Conservation (phyloP, 64 coral and sea anemone genomes). For the Montipora sp. region DNA sequence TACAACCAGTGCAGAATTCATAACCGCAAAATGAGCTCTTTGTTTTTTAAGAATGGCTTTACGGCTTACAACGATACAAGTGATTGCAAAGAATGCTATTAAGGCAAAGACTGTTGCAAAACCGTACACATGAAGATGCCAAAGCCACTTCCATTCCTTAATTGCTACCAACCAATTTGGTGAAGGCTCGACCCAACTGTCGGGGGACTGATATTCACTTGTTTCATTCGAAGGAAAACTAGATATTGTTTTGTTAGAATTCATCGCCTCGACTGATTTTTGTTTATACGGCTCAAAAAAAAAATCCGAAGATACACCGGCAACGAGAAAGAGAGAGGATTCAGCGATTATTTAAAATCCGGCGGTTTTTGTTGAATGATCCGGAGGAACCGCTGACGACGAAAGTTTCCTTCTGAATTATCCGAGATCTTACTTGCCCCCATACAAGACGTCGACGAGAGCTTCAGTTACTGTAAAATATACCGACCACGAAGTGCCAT, state of each 20-base stretch:
- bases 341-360: too few relatives aligned
- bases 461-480: too few relatives aligned
- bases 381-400: too few relatives aligned
- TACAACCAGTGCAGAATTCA: slow-evolving; percentile 24
- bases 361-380: too few relatives aligned
- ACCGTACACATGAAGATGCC: slow-evolving; percentile 51
- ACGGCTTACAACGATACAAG: neutral
- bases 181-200: slow-evolving; percentile 69
- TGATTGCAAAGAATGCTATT: slow-evolving; percentile 14
- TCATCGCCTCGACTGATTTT: neutral
- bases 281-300: neutral
- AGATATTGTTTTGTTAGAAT: neutral
- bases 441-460: too few relatives aligned
- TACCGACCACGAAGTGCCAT: too few relatives aligned
- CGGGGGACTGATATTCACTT: neutral
- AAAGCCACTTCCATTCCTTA: slow-evolving; percentile 45
- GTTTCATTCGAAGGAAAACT: neutral
- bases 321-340: too few relatives aligned
- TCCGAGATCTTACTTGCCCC: too few relatives aligned
- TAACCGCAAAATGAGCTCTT: slow-evolving; percentile 39
- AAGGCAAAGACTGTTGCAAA: slow-evolving; percentile 59
- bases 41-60: neutral
- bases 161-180: slow-evolving; percentile 68
- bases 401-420: too few relatives aligned
- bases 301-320: too few relatives aligned